These are phyloP conservation scores for Ceyx cyanopectus DNA, from an alignment of 2,113 vertebrate genomes.

Conservation along the genomic window DNA sequence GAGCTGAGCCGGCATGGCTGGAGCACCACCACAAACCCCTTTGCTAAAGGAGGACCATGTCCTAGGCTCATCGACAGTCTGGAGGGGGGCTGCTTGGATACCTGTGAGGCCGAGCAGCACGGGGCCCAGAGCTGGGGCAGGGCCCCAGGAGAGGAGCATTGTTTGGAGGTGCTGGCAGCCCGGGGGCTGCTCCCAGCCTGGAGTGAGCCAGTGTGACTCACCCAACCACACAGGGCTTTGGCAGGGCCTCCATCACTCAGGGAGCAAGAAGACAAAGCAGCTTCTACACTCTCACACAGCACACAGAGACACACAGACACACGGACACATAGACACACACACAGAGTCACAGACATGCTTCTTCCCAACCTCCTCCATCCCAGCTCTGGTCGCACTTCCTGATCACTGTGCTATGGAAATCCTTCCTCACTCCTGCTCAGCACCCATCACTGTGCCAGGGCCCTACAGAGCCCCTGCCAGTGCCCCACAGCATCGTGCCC, in stretches of 20 bases:
- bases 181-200: background rate
- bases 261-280: conserved; percentile 26
- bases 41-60: fast-evolving
- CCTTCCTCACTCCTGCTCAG: fast-evolving
- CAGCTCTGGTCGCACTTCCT: background rate
- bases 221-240: background rate
- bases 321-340: too few species aligned
- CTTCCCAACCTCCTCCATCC: background rate
- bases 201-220: background rate
- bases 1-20: background rate
- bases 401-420: fast-evolving
- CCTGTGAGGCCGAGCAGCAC: fast-evolving
- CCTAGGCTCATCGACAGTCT: background rate
- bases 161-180: background rate
- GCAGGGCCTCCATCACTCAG: background rate
- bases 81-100: background rate
- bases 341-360: background rate
- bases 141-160: background rate
- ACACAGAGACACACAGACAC: background rate
- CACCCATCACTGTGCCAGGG: background rate
- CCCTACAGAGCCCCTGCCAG: background rate
- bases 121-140: fast-evolving
- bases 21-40: background rate
- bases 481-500: background rate
- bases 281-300: background rate